Evolutionary conservation across 2,888 invertebrate genomes (phyloP), one percentile per base, ranked within the genome.

Genomic region (Lottia scabra): DNA sequence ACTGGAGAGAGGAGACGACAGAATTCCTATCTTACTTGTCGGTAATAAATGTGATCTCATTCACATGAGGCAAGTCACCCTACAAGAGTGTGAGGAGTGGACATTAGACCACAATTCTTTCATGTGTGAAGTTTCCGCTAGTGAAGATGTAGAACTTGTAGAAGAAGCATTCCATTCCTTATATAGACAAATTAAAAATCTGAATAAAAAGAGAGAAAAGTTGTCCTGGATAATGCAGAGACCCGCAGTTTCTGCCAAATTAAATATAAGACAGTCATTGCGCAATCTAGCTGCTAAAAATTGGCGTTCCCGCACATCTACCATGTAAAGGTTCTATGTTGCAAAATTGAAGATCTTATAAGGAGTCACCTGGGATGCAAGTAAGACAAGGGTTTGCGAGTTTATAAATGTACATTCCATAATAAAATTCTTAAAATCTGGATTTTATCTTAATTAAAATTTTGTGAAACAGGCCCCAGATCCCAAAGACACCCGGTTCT

Each of bases 1-100:
- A 48, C 74, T 79, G 8, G 75, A 78, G 44, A 77, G 76, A 30
- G 80, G 78, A 2, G 81, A 83, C 16, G 78, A 78, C 26, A 75
- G 79, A 56, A 68, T 84, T 8, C 84, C 84, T 13, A 74, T 85
- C 2, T 82, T 80, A 6, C 71, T 85, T 0, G 78, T 86, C 1
- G 86, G 81, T 48, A 86, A 85, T 73, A 87, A 86, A 74, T 75
- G 80, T 68, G 87, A 86, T 69, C 80, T 86, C 23, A 79, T 84
- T 30, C 85, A 86, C 74, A 71, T 81, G 68, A 80, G 85, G 30
- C 75, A 78, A 19, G 80, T 87, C 6, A 74, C 79, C 1, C 76
- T 77, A 63, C 79, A 80, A 6, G 85, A 85, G 12, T 81, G 81
- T 8, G 74, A 80, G 0, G 67, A 79, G 63, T 78, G 82, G 63